Conservation (phyloP, 2,113 vertebrate species). For the Sinosuthora webbiana region DNA sequence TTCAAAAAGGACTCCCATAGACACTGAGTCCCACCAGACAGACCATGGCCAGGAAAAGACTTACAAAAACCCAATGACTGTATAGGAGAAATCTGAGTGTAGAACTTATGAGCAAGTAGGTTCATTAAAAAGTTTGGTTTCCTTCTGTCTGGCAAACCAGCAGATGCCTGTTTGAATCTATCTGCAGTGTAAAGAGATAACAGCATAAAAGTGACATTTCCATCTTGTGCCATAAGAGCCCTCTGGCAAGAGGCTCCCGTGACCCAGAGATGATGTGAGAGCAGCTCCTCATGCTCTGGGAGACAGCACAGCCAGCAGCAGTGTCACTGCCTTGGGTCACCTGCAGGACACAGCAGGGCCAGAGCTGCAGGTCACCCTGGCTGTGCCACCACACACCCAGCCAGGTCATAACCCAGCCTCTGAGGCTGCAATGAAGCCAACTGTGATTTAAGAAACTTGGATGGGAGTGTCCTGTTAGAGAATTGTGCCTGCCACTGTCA, state of each 20-base stretch:
- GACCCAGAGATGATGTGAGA: background rate
- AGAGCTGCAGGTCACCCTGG: background rate
- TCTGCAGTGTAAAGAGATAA: background rate
- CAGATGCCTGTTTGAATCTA: background rate
- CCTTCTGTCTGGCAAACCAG: background rate
- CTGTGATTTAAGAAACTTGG: background rate
- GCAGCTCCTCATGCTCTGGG: background rate
- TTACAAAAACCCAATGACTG: background rate
- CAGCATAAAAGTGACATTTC: background rate
- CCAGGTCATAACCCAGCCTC: accelerated
- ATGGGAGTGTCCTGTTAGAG: background rate
- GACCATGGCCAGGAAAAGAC: background rate
- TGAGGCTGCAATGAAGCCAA: background rate
- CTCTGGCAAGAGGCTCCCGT: background rate
- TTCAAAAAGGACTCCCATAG: background rate
- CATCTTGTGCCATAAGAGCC: background rate
- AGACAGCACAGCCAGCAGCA: background rate
- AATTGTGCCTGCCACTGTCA: background rate
- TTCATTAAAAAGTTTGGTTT: background rate
- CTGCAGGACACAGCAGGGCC: background rate
- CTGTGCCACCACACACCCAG: background rate
- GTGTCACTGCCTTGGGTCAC: background rate
- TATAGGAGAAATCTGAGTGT: background rate
- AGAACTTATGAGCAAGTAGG: background rate
- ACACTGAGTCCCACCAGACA: background rate